Conservation (phyloP, 2,797 vertebrate species). For the Sciurus vulgaris region DNA sequence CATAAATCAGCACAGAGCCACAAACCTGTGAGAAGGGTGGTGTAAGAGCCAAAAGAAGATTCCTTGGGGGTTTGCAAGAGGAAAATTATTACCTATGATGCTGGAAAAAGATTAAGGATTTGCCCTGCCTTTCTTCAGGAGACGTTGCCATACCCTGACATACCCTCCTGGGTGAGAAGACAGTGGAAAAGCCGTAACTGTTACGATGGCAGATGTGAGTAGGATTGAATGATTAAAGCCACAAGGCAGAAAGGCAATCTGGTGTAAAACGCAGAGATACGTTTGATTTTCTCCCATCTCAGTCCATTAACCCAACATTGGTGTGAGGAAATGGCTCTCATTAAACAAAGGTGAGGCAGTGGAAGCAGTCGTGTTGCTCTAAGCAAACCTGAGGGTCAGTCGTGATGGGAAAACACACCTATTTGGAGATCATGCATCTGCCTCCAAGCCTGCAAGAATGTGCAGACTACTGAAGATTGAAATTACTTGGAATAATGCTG, state of each 20-base stretch:
- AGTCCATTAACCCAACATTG: constrained; percentile 75
- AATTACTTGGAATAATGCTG: constrained; percentile 72
- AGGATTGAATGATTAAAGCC: constrained; percentile 80
- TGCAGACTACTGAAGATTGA: constrained; percentile 64
- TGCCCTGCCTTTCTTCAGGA: constrained; percentile 71
- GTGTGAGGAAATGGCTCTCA: constrained; percentile 69
- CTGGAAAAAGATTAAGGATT: constrained; percentile 75
- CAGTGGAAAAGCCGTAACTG: constrained; percentile 69
- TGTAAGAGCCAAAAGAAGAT: constrained; percentile 46
- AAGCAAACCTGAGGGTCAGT: constrained; percentile 75
- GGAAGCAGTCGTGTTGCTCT: constrained; percentile 55
- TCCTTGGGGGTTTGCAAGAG: constrained; percentile 54
- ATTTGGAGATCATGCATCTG: constrained; percentile 57
- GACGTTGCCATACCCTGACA: constrained; percentile 49
- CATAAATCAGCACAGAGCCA: constrained; percentile 71
- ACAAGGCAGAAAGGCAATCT: constrained; percentile 83
- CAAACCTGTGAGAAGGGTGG: constrained; percentile 48
- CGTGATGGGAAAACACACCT: constrained; percentile 70
- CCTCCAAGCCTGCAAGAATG: constrained; percentile 41
- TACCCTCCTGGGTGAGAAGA: constrained; percentile 71
- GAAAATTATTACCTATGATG: constrained; percentile 74
- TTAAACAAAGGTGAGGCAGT: constrained; percentile 81
- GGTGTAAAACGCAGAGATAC: constrained; percentile 70
- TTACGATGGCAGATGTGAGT: constrained; percentile 81
- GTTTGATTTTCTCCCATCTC: constrained; percentile 74